phyloP scores from a whole-genome alignment of 2,797 vertebrate species.

The Xyrichtys novacula region DNA sequence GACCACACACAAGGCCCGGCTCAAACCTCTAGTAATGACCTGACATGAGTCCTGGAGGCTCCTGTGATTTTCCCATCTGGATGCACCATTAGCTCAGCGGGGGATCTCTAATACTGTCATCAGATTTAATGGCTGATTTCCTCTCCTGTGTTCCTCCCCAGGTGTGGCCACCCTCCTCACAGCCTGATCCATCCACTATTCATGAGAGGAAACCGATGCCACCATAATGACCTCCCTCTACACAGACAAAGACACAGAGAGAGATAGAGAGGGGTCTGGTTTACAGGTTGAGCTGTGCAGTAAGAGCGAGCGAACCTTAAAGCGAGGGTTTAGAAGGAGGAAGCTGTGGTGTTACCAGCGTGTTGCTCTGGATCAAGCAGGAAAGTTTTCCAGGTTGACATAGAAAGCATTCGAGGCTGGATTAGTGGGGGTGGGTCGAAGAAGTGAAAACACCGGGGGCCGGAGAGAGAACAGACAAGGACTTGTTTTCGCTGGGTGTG shows the following conservation, averaged over 20 bases:
- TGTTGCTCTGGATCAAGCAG: background rate
- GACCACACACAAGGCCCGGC: slow-evolving; percentile 12
- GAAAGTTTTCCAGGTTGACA: slow-evolving; percentile 31
- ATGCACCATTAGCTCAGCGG: slow-evolving; percentile 35
- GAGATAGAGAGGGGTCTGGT: background rate
- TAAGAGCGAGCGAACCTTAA: slow-evolving; percentile 16
- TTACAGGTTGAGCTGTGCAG: slow-evolving; percentile 14
- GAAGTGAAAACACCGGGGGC: slow-evolving; percentile 36
- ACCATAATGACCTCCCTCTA: background rate
- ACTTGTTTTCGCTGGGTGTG: slow-evolving; percentile 37
- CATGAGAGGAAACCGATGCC: slow-evolving; percentile 66
- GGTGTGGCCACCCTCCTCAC: slow-evolving; percentile 69
- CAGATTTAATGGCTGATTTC: slow-evolving; percentile 60
- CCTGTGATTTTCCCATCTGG: slow-evolving; percentile 58
- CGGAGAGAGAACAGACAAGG: slow-evolving; percentile 11
- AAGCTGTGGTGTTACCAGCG: slow-evolving; percentile 24
- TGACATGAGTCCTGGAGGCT: slow-evolving; percentile 24
- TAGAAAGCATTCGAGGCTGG: background rate
- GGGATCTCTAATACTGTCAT: slow-evolving; percentile 52
- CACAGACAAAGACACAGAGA: background rate
- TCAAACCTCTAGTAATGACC: slow-evolving; percentile 26
- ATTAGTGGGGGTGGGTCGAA: background rate
- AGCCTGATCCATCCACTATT: slow-evolving; percentile 65
- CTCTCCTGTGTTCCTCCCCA: slow-evolving; percentile 59
- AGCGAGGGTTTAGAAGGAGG: slow-evolving; percentile 23